Percentiles rank a stretch among this genome's conserved stretches.
Evolutionary conservation across 2,888 invertebrate species (phyloP).

Genomic region (Mythimna impura): DNA sequence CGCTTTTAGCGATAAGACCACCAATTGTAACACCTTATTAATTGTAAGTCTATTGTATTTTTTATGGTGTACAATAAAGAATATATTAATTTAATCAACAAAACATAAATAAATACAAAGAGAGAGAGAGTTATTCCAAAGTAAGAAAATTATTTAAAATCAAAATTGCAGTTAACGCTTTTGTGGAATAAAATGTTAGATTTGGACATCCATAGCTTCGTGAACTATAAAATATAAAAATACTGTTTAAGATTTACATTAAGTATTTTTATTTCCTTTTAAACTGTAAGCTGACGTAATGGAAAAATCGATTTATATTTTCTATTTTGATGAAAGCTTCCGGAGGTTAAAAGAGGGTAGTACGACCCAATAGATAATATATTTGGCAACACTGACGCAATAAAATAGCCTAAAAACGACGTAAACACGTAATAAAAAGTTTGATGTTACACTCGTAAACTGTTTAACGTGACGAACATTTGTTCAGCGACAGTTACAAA

Average conservation of each 20-base stretch:
- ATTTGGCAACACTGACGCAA: slow-evolving; percentile 45
- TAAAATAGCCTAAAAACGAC: slow-evolving; percentile 54
- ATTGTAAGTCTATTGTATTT: too few relatives aligned
- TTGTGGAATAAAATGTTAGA: neutral
- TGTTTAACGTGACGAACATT: slow-evolving; percentile 60
- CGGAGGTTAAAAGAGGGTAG: neutral
- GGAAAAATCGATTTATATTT: slow-evolving; percentile 7
- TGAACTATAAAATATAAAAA: neutral
- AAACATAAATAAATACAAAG: neutral
- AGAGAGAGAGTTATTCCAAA: neutral
- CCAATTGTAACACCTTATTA: too few relatives aligned
- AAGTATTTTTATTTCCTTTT: slow-evolving; percentile 3
- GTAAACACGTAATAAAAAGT: slow-evolving; percentile 75
- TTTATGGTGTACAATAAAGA: too few relatives aligned
- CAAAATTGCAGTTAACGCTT: slow-evolving; percentile 6
- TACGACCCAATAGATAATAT: slow-evolving; percentile 25
- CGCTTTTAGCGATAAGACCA: too few relatives aligned
- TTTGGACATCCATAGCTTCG: neutral
- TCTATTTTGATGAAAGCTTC: neutral
- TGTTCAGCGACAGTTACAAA: slow-evolving; percentile 38
- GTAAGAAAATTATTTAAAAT: slow-evolving; percentile 2
- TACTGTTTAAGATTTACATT: neutral
- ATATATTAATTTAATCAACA: too few relatives aligned
- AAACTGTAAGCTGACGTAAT: neutral
- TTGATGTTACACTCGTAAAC: slow-evolving; percentile 65